Conservation (phyloP, 2,888 invertebrate species). For the Chrysolina americana region DNA sequence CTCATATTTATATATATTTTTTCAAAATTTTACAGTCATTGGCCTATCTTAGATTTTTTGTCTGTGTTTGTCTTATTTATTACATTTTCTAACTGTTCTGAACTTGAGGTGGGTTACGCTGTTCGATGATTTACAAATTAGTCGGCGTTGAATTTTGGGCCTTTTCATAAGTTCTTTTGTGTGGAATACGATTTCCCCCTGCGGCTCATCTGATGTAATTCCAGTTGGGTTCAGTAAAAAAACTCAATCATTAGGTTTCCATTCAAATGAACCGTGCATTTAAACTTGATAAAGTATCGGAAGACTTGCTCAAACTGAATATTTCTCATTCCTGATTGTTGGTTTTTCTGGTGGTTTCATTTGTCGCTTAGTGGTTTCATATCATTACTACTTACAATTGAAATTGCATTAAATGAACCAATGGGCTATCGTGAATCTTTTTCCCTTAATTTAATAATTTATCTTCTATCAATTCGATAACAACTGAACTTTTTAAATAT, state of each 20-base stretch:
- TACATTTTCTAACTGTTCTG: background rate
- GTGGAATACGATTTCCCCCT: background rate
- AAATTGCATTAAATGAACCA: conserved; percentile 3
- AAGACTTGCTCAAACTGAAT: too few relatives aligned
- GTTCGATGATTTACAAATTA: background rate
- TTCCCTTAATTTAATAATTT: background rate
- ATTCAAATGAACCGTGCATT: too few relatives aligned
- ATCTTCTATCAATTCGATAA: background rate
- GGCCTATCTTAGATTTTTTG: background rate
- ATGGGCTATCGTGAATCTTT: background rate
- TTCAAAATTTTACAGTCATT: conserved; percentile 8
- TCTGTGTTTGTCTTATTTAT: conserved; percentile 19
- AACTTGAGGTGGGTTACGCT: background rate
- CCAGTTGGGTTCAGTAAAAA: background rate
- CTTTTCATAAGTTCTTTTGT: background rate
- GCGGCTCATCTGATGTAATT: conserved; percentile 1
- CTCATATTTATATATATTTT: background rate
- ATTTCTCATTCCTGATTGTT: too few relatives aligned
- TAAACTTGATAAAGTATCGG: too few relatives aligned
- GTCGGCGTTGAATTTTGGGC: background rate
- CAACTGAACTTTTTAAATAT: background rate
- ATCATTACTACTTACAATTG: background rate
- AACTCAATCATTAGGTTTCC: too few relatives aligned
- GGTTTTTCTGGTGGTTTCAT: too few relatives aligned
- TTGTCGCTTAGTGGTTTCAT: too few relatives aligned